Evolutionary conservation across 2,888 invertebrate genomes (phyloP), one percentile per base, ranked within the genome.

Genomic region (Ophioninae sp.): DNA sequence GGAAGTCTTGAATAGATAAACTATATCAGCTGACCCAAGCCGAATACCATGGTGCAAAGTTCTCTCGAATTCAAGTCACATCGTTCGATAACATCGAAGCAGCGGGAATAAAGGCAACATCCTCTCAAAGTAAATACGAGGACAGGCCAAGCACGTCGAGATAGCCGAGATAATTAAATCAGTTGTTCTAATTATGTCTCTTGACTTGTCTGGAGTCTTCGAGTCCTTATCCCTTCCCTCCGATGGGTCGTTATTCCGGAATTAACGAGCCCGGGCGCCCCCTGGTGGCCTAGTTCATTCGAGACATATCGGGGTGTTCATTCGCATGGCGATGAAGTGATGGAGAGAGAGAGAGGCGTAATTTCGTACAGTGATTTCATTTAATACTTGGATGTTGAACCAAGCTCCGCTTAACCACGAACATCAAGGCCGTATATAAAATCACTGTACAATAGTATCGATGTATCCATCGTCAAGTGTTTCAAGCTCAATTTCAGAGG

Each of bases 81-180:
- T 86, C 82, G 50, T 83, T 77, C 81, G 88, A 87, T 87, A 88
- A 82, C 85, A 88, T 88, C 87, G 74, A 80, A 81, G 79, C 78
- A 79, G 76, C 78, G 80, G 70, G 74, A 72, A 62, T 59, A 74
- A 80, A 39, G 17, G 41, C n/a, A 73, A 17, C 39, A 59, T 57
- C 76, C 41, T 59, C 67, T 23, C 21, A 50, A 67, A 67, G 41
- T 39, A 59, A 67, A 21, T 8, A 76, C 41, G 67, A 67, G 67
- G 50, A 74, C 20, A 74, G 56, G 64, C 56, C 67, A 76, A 67
- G 59, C 76, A 20, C 23, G 75, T 56, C 69, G 86, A 82, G 59
- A 81, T 72, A 77, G 86, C 83, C 84, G 84, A 81, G 86, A 84
- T 86, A 87, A 88, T 88, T 88, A 88, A 88, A 88, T 85, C 85